Conservation (phyloP, 2,888 invertebrate genomes). For the Scaptodrosophila latifasciaeformis region DNA sequence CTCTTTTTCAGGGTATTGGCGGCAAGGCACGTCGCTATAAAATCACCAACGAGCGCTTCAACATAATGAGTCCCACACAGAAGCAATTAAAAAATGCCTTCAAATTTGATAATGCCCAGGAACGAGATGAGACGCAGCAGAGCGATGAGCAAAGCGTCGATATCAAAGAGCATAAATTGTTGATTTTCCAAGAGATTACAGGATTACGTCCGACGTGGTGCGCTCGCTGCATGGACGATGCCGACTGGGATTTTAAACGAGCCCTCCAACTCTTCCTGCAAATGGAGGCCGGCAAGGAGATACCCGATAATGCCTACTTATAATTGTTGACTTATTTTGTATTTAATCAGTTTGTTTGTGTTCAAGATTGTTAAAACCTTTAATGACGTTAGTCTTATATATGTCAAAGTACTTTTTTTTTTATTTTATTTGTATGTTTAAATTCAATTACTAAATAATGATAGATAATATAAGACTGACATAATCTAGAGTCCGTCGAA, state of each 20-base stretch:
- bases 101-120: conserved; percentile 38
- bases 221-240: conserved; percentile 63
- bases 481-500: no score
- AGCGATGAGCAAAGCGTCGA: conserved; percentile 34
- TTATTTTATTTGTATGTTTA: no score
- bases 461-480: no score
- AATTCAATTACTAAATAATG: no score
- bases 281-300: conserved; percentile 41
- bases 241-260: conserved; percentile 59
- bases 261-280: conserved; percentile 54
- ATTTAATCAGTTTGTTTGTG: no score
- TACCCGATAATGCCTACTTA: conserved; percentile 58
- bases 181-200: conserved; percentile 65
- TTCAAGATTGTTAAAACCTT: no score
- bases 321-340: no score
- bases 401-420: no score
- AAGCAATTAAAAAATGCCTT: conserved; percentile 54
- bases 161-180: conserved; percentile 60
- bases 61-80: conserved; percentile 57
- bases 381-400: no score
- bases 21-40: conserved; percentile 38
- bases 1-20: conserved; percentile 52
- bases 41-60: conserved; percentile 67
- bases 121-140: conserved; percentile 15
- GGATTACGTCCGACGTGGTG: conserved; percentile 68